Evolutionary conservation across 2,888 invertebrate species (phyloP), one percentile per base, ranked within the genome.

Genomic region (Gnatocerus cornutus): DNA sequence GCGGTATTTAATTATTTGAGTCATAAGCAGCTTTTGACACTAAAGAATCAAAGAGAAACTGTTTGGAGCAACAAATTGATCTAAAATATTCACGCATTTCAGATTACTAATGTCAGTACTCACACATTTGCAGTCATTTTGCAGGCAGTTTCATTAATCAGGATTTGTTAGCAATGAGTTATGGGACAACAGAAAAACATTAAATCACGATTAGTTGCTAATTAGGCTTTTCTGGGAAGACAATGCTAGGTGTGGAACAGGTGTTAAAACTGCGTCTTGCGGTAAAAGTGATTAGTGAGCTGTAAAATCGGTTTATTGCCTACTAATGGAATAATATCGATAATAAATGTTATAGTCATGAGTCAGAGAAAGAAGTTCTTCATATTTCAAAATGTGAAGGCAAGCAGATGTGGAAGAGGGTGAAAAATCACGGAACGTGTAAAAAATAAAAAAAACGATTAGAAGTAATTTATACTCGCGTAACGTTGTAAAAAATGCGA

Each of bases 1-100:
- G 33, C 12, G 46, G 43, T 8, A 58, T 21, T 58, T 21, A 58
- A 41, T 37, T 55, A 55, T 55, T 55, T 52, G 52, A 52, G 52
- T 52, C 52, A 52, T 56, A 52, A 52, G 9, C 9, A 56, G 56
- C 41, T 56, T 56, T 56, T 41, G 56, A 21, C 56, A 56, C 4
- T 41, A 59, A 59, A 59, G 43, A 21, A 29, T 50, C 29, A 50
- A 46, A 12, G 14, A 9, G 46, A 21, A 21, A 21, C 21, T 4
- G 9, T 33, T 33, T 9, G 33, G 1, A 4, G 29, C 29, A 29
- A 7, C 29, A 5, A 29, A 4, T 29, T 29, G 7, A 5, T 29
- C 7, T 4, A 7, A 29, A 29, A 7, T 7, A 29, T 29, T 29
- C 29, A 29, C 29, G 7, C 29, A 29, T n/a, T 29, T 29, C 29